phyloP scores from a whole-genome alignment of 2,797 vertebrate genomes.

The Semotilus atromaculatus region DNA sequence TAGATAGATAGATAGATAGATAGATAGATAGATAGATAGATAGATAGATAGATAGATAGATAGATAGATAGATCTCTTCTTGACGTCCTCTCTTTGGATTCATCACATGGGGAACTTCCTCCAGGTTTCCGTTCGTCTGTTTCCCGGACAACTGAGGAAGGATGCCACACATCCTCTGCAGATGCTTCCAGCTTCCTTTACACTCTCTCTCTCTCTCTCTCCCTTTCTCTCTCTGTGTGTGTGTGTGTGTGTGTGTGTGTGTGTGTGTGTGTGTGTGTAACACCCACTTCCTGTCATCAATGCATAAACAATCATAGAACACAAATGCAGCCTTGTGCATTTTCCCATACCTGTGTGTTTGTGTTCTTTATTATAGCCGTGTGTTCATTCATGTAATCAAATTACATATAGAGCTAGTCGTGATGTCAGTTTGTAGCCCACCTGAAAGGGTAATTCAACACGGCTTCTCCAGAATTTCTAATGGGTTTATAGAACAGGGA shows the following conservation, averaged over 20 bases:
- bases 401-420: constrained; percentile 53
- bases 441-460: background rate
- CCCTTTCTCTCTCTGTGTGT: background rate
- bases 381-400: constrained; percentile 55
- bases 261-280: background rate
- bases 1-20: too few species aligned
- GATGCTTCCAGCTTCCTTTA: constrained; percentile 71
- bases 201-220: too few species aligned
- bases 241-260: background rate
- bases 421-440: background rate
- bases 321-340: background rate
- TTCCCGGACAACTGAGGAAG: constrained; percentile 72
- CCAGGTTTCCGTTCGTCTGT: constrained; percentile 68
- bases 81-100: constrained; percentile 37
- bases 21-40: too few species aligned
- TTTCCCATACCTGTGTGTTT: background rate
- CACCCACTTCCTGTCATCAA: constrained; percentile 28
- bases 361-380: background rate
- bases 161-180: constrained; percentile 74
- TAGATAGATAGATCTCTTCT: too few species aligned
- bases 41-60: background rate
- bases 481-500: background rate
- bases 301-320: constrained; percentile 1
- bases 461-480: background rate
- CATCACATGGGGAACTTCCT: constrained; percentile 61